phyloP scores from a whole-genome alignment of 2,113 vertebrate species.

The Oryzias melastigma region DNA sequence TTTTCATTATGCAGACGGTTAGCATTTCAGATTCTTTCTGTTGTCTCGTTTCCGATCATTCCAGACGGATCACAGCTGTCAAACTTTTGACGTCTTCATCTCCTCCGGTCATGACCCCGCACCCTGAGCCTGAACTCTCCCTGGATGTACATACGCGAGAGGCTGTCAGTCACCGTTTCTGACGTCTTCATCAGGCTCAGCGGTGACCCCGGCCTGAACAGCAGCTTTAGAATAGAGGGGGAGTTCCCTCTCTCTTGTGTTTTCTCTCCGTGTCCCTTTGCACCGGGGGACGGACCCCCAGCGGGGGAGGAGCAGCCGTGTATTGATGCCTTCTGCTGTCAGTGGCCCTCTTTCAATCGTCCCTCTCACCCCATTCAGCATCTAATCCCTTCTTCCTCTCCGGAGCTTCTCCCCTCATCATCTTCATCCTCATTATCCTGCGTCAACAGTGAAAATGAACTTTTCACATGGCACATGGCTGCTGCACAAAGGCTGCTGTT shows the following conservation, averaged over 20 bases:
- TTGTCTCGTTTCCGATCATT: slow-evolving; percentile 66
- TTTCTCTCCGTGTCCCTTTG: slow-evolving; percentile 61
- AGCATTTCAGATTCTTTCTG: slow-evolving; percentile 63
- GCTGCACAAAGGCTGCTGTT: slow-evolving; percentile 16
- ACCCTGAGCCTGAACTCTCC: slow-evolving; percentile 50
- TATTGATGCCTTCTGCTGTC: slow-evolving; percentile 75
- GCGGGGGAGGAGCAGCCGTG: slow-evolving; percentile 55
- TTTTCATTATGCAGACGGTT: slow-evolving; percentile 62
- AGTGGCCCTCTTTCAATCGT: slow-evolving; percentile 66
- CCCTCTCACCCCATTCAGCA: slow-evolving; percentile 58
- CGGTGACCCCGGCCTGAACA: slow-evolving; percentile 74
- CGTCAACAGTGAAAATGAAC: slow-evolving; percentile 54
- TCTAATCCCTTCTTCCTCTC: slow-evolving; percentile 70
- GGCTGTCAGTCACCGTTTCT: slow-evolving; percentile 68
- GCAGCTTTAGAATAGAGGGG: slow-evolving; percentile 56
- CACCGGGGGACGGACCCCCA: slow-evolving; percentile 58
- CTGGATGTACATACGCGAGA: slow-evolving; percentile 22
- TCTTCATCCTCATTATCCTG: slow-evolving; percentile 49
- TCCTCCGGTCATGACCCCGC: slow-evolving; percentile 73
- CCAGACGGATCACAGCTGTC: slow-evolving; percentile 77
- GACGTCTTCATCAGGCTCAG: slow-evolving; percentile 76
- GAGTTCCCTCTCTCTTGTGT: slow-evolving; percentile 71
- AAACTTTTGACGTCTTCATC: slow-evolving; percentile 82
- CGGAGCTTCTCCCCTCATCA: slow-evolving; percentile 49
- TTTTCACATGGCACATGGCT: slow-evolving; percentile 39